phyloP scores from a whole-genome alignment of 2,888 invertebrate species.

The Willowsia nigromaculata region DNA sequence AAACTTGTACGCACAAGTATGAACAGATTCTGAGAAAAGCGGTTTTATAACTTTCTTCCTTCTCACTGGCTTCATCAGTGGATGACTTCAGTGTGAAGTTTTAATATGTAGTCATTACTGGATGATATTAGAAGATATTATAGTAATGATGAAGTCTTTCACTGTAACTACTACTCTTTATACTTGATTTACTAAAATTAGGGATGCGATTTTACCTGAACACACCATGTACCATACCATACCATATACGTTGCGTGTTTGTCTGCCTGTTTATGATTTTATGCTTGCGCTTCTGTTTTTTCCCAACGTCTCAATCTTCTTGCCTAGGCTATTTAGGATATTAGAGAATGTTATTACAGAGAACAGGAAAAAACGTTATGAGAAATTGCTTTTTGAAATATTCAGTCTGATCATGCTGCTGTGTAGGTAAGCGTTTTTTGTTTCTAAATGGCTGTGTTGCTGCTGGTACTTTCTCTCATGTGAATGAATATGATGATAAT shows the following conservation, averaged over 20 bases:
- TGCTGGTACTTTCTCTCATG: not conserved
- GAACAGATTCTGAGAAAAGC: not conserved
- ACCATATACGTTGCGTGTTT: not conserved
- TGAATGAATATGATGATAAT: slow-evolving; percentile 37
- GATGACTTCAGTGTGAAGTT: slow-evolving; percentile 51
- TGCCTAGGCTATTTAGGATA: slow-evolving; percentile 35
- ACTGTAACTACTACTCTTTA: slow-evolving; percentile 34
- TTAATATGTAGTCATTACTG: slow-evolving; percentile 60
- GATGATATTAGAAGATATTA: slow-evolving; percentile 58
- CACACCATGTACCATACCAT: not conserved
- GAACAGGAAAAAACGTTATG: slow-evolving; percentile 32
- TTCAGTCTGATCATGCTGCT: slow-evolving; percentile 22
- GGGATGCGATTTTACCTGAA: slow-evolving; percentile 31
- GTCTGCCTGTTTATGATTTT: not conserved
- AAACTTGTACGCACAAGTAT: not conserved
- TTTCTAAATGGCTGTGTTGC: not conserved
- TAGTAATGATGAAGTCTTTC: slow-evolving; percentile 55
- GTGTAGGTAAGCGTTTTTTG: not conserved
- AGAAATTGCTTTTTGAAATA: slow-evolving; percentile 46
- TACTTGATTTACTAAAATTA: slow-evolving; percentile 53
- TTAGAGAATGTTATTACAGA: slow-evolving; percentile 21
- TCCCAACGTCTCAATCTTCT: slow-evolving; percentile 16
- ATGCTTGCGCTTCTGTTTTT: not conserved
- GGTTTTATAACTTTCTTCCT: not conserved
- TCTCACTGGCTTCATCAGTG: slow-evolving; percentile 19